Conservation (phyloP, 2,113 vertebrate genomes). For the Solea senegalensis region DNA sequence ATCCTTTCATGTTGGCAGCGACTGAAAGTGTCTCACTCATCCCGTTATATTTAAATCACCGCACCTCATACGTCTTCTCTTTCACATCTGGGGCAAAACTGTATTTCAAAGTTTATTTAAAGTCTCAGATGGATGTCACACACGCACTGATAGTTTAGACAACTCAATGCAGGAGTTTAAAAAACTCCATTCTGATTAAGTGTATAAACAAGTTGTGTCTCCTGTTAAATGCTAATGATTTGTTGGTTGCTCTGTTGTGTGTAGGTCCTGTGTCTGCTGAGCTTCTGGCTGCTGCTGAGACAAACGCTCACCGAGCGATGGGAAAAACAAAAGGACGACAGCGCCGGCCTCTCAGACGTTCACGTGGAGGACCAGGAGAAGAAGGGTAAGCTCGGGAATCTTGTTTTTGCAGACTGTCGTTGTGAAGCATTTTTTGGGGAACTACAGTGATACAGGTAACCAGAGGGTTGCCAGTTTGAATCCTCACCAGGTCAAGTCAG, state of each 20-base stretch:
- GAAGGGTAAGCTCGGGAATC: conserved; percentile 81
- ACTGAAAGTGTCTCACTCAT: neutral
- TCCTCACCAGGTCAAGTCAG: too few relatives aligned
- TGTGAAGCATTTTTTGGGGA: too few relatives aligned
- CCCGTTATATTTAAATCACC: neutral
- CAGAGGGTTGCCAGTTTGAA: too few relatives aligned
- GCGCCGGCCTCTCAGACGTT: conserved; percentile 87
- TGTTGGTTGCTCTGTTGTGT: conserved; percentile 5
- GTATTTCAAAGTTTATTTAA: conserved; percentile 30
- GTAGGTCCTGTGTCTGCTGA: conserved; percentile 93
- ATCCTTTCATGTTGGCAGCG: conserved; percentile 21
- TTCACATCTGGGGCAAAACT: conserved; percentile 17
- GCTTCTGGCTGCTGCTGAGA: conserved; percentile 96
- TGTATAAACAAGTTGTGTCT: neutral
- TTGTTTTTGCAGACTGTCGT: neutral
- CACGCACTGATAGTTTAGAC: conserved; percentile 15
- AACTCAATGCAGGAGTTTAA: neutral
- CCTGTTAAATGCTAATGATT: conserved; percentile 23
- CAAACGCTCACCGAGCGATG: conserved; percentile 93
- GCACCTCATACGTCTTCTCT: neutral
- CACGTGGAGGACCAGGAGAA: conserved; percentile 84
- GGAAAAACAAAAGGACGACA: conserved; percentile 81
- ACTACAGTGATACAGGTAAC: too few relatives aligned
- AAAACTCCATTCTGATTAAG: conserved; percentile 23
- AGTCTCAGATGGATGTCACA: neutral